phyloP scores from a whole-genome alignment of 2,797 vertebrate genomes.

The Cuculus canorus region DNA sequence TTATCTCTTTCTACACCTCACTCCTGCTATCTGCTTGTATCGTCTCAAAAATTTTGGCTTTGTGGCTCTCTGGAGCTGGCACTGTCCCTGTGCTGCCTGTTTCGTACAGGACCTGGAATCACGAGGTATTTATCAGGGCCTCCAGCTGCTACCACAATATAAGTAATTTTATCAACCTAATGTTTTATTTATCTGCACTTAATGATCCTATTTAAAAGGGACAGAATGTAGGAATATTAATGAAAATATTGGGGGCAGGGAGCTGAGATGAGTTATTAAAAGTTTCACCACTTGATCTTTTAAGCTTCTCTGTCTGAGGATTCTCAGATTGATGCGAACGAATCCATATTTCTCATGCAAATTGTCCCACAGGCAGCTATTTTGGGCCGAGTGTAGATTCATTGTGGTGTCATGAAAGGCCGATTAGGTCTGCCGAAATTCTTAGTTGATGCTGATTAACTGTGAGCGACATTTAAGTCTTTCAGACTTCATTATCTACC shows the following conservation, averaged over 20 bases:
- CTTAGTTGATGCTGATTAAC: conserved; percentile 59
- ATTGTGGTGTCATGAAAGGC: conserved; percentile 65
- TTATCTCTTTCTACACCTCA: neutral
- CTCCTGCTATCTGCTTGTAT: neutral
- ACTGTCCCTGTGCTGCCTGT: neutral
- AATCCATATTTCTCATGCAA: conserved; percentile 56
- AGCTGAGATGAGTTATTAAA: conserved; percentile 53
- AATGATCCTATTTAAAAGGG: conserved; percentile 43
- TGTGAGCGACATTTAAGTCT: conserved; percentile 42
- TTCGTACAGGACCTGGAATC: neutral
- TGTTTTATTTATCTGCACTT: conserved; percentile 70
- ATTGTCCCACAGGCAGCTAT: conserved; percentile 64
- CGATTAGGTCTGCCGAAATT: conserved; percentile 47
- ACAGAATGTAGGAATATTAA: conserved; percentile 57
- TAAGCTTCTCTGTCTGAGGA: conserved; percentile 64
- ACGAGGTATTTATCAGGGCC: conserved; percentile 46
- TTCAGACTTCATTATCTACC: conserved; percentile 48
- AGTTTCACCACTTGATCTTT: conserved; percentile 62
- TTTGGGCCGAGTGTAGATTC: conserved; percentile 43
- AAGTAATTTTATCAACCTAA: conserved; percentile 61
- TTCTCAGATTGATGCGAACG: conserved; percentile 51
- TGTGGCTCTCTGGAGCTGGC: neutral
- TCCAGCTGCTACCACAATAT: conserved; percentile 53
- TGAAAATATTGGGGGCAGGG: conserved; percentile 41
- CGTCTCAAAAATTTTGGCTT: neutral